Evolutionary conservation across 2,113 vertebrate genomes (phyloP).

Genomic region (Coptodon rendalli): DNA sequence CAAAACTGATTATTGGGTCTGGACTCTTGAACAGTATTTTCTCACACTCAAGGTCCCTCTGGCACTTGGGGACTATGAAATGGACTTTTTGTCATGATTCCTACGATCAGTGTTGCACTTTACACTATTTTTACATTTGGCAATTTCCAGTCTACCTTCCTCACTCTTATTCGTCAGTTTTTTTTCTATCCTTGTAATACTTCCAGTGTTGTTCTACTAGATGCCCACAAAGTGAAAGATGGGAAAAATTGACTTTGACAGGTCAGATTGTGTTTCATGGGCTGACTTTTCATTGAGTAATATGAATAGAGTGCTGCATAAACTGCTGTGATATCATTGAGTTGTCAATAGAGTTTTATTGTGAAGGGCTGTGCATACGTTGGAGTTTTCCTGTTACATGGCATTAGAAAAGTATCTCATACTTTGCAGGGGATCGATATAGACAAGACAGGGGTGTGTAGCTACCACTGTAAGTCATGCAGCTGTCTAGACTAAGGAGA

Average conservation of each 20-base stretch:
- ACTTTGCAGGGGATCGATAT: background rate
- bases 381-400: constrained; percentile 4
- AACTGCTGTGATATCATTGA: constrained; percentile 52
- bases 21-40: constrained; percentile 26
- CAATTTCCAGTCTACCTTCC: background rate
- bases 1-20: constrained; percentile 15
- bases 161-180: background rate
- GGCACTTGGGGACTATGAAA: constrained; percentile 41
- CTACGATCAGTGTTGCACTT: constrained; percentile 1
- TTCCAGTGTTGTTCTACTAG: background rate
- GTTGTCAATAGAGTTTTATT: constrained; percentile 42
- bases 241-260: constrained; percentile 42
- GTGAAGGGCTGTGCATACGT: background rate
- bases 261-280: constrained; percentile 34
- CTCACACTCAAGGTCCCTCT: constrained; percentile 46
- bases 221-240: constrained; percentile 8
- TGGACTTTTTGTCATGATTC: constrained; percentile 33
- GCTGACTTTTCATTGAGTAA: constrained; percentile 35
- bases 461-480: constrained; percentile 31
- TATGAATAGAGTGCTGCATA: constrained; percentile 3
- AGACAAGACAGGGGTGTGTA: constrained; percentile 20
- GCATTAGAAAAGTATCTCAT: constrained; percentile 8
- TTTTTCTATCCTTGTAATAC: background rate
- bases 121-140: constrained; percentile 7
- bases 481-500: constrained; percentile 23